Base-by-base conservation (phyloP, 2,888 invertebrate genomes). In the Polydrusus pterygomalis region DNA sequence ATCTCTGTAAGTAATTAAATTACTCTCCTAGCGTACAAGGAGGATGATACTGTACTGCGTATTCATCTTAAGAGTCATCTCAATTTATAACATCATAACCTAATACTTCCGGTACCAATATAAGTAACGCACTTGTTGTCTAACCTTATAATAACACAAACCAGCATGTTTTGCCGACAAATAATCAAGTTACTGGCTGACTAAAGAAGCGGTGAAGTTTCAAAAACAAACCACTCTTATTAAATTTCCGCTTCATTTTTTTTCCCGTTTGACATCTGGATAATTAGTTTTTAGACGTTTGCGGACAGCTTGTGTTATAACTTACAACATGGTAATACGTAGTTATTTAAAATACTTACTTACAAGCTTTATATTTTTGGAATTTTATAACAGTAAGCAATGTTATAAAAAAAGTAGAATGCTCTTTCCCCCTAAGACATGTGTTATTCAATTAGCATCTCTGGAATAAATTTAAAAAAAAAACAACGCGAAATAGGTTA, bases 111-210 rank as follows among this genome's bases (percentile, higher is more conserved):
- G 70, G 70, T 70, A 51, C 49, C 10, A 40, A 54, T 18, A n/a
- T 60, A 62, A 70, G 70, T 62, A 62, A 62, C 38, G 38, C 49
- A 25, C 20, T 64, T 71, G 71, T 71, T 71, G 71, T 71, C 71
- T 71, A 71, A 71, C 64, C 64, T 71, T 71, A 64, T 64, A 51
- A 63, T 71, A 63, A 71, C 63, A 64, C n/a, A 54, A 71, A 56
- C 63, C 71, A 54, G 64, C 71, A 64, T 71, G 71, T 71, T 71
- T 64, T 18, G 34, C 64, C 64, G 63, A 71, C 71, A 64, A 54
- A 25, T 71, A 71, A 71, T 71, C 64, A 64, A 25, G 1, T 25
- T 1, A 71, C 54, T 9, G 58, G 17, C 38, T 34, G 15, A 34
- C 34, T 34, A 34, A 34, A 10, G 10, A 40, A 60, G 62, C 60